Conservation (phyloP, 2,113 vertebrate genomes). For the Oncorhynchus masou region DNA sequence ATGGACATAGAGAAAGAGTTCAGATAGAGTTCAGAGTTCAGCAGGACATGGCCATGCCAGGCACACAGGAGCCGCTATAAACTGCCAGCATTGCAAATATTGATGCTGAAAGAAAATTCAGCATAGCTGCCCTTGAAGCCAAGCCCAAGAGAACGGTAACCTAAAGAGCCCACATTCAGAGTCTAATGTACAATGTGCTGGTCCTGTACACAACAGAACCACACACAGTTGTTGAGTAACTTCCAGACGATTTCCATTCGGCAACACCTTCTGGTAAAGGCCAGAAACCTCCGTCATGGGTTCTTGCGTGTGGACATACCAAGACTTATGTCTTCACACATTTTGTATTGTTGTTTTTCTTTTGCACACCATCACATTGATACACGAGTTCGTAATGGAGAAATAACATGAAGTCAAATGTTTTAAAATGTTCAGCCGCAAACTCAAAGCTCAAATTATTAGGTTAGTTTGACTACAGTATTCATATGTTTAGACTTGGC, state of each 20-base stretch:
- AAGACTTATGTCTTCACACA: constrained; percentile 53
- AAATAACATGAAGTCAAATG: constrained; percentile 61
- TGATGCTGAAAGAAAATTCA: constrained; percentile 75
- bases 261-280: neutral
- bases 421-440: constrained; percentile 67
- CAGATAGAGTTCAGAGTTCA: constrained; percentile 65
- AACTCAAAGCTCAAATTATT: constrained; percentile 70
- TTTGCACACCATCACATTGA: constrained; percentile 67
- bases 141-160: constrained; percentile 27
- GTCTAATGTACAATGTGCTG: constrained; percentile 65
- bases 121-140: constrained; percentile 58
- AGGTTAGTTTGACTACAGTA: constrained; percentile 14
- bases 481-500: constrained; percentile 29
- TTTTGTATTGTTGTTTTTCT: constrained; percentile 45
- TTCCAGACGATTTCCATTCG: constrained; percentile 50
- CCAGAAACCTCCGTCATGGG: constrained; percentile 40
- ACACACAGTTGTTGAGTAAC: constrained; percentile 21
- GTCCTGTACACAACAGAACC: constrained; percentile 31
- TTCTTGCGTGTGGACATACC: constrained; percentile 51
- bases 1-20: constrained; percentile 50
- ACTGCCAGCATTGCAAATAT: constrained; percentile 79
- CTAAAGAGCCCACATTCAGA: constrained; percentile 66
- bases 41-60: constrained; percentile 65
- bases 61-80: constrained; percentile 68
- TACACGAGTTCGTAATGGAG: constrained; percentile 68